Conservation (phyloP, 2,797 vertebrate species). For the Scleropages formosus region DNA sequence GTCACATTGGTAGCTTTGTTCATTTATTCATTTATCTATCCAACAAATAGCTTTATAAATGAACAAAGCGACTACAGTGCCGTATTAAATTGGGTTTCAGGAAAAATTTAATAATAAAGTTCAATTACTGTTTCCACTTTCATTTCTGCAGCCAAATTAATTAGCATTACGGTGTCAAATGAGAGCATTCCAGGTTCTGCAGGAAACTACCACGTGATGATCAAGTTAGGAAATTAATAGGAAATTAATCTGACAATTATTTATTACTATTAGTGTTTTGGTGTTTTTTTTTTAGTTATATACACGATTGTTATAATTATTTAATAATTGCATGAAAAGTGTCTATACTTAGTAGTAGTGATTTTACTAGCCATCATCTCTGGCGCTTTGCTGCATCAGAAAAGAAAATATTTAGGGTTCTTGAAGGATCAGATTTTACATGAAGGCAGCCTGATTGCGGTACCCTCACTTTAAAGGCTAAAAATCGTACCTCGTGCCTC, state of each 20-base stretch:
- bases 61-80: slow-evolving; percentile 3
- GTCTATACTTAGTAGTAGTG: no score
- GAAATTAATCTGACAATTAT: background rate
- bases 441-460: no score
- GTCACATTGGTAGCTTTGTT: slow-evolving; percentile 21
- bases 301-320: background rate
- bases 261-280: background rate
- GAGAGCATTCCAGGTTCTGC: no score
- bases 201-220: no score
- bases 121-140: background rate
- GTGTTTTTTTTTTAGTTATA: background rate
- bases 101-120: background rate
- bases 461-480: no score
- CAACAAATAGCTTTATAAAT: background rate
- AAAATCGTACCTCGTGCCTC: no score
- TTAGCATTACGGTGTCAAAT: background rate
- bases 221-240: background rate
- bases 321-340: no score
- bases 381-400: no score
- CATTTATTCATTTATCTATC: slow-evolving; percentile 13
- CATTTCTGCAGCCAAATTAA: background rate
- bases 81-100: background rate
- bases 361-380: no score
- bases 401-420: no score
- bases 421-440: no score